Evolutionary conservation across 2,797 vertebrate genomes (phyloP), one percentile per base, ranked within the genome.

Genomic region (Paramormyrops hopkinsi): DNA sequence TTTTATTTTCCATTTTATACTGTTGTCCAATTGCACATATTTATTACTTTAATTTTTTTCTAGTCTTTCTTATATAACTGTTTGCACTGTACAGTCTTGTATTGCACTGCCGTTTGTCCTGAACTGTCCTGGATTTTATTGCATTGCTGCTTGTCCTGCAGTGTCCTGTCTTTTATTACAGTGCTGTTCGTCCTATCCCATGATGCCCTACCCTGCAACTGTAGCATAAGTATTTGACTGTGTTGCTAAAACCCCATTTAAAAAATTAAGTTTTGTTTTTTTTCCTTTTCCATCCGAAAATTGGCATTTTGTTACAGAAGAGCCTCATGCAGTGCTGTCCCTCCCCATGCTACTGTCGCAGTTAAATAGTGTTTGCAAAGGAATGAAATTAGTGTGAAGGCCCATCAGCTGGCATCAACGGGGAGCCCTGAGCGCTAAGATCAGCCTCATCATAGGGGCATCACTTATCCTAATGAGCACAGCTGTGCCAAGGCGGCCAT

Each of bases 361-460:
- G 51, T 83, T 59, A 51, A 89, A 89, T 83, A 89, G 51, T 44
- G 73, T 89, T 79, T 59, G 73, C 37, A 53, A 89, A 46, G 48
- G 48, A 53, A 79, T 82, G 50, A 88, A 82, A 88, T 89, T 89
- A 83, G 76, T 76, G 41, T 89, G 41, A 89, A 56, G 79, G 76
- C 88, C 53, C 50, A 44, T 56, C 73, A 82, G 73, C 73, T 9
- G 76, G 73, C 76, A 46, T 53, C 76, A 29, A 46, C 73, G 33
- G 50, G 53, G 19, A n/a, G 73, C 76, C 51, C 69, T 25, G n/a
- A 46, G 22, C n/a, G 50, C 88, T 59, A 22, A 88, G 88, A 83
- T 54, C 48, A 82, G 29, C 37, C 69, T 56, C 73, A n/a, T 51
- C 29, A 33, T 51, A 22, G 73, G 88, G 73, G n/a, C 44, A 85